Conservation (phyloP, 2,888 invertebrate species). For the Melipona bicolor region DNA sequence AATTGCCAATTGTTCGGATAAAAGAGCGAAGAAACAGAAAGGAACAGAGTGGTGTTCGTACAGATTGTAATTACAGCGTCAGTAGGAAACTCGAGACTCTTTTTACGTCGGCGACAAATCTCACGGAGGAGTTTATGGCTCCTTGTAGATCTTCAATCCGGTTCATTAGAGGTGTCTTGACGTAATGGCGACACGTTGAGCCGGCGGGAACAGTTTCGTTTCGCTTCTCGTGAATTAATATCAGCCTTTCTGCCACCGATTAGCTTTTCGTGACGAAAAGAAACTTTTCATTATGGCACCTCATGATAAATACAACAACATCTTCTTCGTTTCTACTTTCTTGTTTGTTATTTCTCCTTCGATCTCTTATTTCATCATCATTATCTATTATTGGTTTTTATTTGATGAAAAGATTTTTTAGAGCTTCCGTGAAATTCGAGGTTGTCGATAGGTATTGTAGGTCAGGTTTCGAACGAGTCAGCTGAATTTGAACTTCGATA, state of each 20-base stretch:
- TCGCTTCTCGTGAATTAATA: conserved; percentile 21
- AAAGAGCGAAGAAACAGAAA: background rate
- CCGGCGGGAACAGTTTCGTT: conserved; percentile 7
- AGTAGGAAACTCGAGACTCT: background rate
- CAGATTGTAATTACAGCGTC: conserved; percentile 44
- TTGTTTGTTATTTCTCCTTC: background rate
- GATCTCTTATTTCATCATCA: background rate
- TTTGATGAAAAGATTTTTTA: background rate
- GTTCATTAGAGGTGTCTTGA: conserved; percentile 46
- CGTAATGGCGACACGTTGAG: conserved; percentile 31
- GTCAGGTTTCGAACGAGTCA: background rate
- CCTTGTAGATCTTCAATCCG: conserved; percentile 46
- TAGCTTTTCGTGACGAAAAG: conserved; percentile 13
- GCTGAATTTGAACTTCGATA: background rate
- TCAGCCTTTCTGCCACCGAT: background rate
- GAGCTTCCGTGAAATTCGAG: background rate
- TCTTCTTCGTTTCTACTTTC: background rate
- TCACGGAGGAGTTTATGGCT: conserved; percentile 39
- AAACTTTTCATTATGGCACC: background rate
- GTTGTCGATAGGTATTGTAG: background rate
- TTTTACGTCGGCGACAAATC: conserved; percentile 46
- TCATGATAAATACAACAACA: no score
- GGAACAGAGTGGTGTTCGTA: background rate
- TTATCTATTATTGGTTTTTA: background rate
- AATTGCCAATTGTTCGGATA: no score